Conservation (phyloP, 2,888 invertebrate genomes). For the Barypeithes pellucidus region DNA sequence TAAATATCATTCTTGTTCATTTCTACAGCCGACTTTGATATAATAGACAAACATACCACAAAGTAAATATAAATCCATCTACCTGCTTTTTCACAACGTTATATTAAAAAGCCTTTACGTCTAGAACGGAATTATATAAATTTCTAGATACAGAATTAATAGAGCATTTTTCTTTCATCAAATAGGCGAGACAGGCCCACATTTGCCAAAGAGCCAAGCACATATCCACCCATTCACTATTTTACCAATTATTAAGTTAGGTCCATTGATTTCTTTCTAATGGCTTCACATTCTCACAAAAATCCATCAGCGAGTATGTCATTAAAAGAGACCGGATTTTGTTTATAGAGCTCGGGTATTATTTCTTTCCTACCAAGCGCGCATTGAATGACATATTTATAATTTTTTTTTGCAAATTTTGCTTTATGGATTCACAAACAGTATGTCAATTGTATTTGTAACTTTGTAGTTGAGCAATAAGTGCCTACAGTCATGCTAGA, state of each 20-base stretch:
- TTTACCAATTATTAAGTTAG: slow-evolving; percentile 16
- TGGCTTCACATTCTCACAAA: slow-evolving; percentile 34
- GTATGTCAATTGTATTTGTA: too few relatives aligned
- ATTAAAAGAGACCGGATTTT: too few relatives aligned
- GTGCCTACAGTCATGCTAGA: too few relatives aligned
- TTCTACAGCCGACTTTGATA: too few relatives aligned
- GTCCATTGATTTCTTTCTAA: slow-evolving; percentile 50
- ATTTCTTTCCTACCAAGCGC: too few relatives aligned
- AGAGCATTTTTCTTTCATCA: slow-evolving; percentile 33
- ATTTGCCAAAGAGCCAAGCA: slow-evolving; percentile 10
- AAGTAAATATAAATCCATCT: background rate
- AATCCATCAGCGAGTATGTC: slow-evolving; percentile 38
- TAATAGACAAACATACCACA: too few relatives aligned
- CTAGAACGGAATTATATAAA: slow-evolving; percentile 1
- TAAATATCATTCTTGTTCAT: too few relatives aligned
- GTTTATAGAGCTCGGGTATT: too few relatives aligned
- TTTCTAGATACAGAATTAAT: slow-evolving; percentile 21
- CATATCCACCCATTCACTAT: slow-evolving; percentile 41
- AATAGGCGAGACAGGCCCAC: background rate
- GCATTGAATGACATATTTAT: too few relatives aligned
- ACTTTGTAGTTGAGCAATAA: too few relatives aligned
- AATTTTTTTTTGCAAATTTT: too few relatives aligned
- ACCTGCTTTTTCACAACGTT: background rate
- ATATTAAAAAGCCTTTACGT: background rate
- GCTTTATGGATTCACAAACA: too few relatives aligned